These are phyloP conservation scores for Cryptus armator DNA, from an alignment of 2,888 invertebrate genomes.

Conservation along the genomic window DNA sequence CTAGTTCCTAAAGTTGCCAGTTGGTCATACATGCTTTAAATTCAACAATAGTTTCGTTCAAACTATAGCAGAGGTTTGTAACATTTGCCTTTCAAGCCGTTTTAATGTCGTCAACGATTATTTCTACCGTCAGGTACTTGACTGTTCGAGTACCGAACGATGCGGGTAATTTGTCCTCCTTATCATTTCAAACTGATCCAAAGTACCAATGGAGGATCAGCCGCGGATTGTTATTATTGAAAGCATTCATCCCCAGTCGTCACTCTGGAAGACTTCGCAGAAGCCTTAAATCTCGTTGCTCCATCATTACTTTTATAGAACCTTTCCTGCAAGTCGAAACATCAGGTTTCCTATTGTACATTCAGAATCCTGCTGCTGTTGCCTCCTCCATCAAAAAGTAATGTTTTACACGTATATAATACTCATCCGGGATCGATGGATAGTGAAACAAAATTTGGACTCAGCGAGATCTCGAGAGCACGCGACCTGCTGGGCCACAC, in stretches of 20 bases:
- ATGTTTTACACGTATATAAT: conserved; percentile 47
- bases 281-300: conserved; percentile 2
- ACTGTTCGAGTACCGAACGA: conserved; percentile 65
- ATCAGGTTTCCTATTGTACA: conserved; percentile 16
- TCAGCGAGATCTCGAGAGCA: conserved; percentile 41
- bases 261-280: too few species aligned
- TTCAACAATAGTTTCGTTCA: conserved; percentile 56
- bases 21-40: conserved; percentile 76
- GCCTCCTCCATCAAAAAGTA: conserved; percentile 50
- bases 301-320: neutral
- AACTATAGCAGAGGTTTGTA: conserved; percentile 74
- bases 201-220: neutral
- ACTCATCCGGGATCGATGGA: conserved; percentile 31
- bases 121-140: conserved; percentile 59
- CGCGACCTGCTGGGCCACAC: conserved; percentile 54
- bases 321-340: neutral
- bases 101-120: conserved; percentile 58
- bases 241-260: neutral
- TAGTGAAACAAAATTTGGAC: conserved; percentile 38
- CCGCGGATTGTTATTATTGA: neutral
- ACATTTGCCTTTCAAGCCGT: conserved; percentile 73
- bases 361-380: neutral
- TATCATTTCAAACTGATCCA: conserved; percentile 11
- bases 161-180: conserved; percentile 72
- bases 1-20: conserved; percentile 73